A percentile compares a stretch with the other conserved stretches of the same genome.
Evolutionary conservation across 2,888 invertebrate genomes (phyloP).

Genomic region (Plebejus melissa): DNA sequence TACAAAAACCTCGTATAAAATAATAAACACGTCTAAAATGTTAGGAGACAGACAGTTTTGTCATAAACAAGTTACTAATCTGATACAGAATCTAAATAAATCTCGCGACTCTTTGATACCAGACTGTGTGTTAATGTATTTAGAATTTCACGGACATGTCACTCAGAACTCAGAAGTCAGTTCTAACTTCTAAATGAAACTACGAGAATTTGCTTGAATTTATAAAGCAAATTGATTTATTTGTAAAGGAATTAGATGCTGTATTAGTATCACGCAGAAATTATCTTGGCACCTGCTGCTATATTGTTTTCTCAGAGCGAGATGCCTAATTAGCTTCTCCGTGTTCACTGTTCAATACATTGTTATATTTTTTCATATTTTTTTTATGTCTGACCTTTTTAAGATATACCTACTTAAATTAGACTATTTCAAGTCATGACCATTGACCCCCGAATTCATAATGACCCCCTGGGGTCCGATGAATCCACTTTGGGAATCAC

Average conservation of each 20-base stretch:
- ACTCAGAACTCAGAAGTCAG: not conserved
- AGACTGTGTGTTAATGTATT: not conserved
- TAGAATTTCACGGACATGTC: slow-evolving; percentile 17
- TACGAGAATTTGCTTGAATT: not conserved
- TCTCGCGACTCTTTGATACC: not conserved
- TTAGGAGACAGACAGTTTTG: slow-evolving; percentile 9
- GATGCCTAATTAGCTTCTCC: no score
- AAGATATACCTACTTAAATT: not conserved
- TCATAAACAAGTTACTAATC: slow-evolving; percentile 18
- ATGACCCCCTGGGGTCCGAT: not conserved
- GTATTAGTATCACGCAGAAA: no score
- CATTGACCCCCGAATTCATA: no score
- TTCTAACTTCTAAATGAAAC: not conserved
- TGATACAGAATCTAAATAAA: slow-evolving; percentile 14
- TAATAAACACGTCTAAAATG: slow-evolving; percentile 18
- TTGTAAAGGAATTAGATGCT: no score
- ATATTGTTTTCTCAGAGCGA: no score
- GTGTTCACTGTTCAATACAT: no score
- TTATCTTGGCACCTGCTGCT: no score
- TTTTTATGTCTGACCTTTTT: not conserved
- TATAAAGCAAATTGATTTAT: not conserved
- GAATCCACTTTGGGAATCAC: not conserved
- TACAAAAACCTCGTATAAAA: not conserved
- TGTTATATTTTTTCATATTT: no score
- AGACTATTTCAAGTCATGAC: not conserved